These are phyloP conservation scores for Brachylomia viminalis DNA, from an alignment of 2,888 invertebrate genomes.

Conservation along the genomic window DNA sequence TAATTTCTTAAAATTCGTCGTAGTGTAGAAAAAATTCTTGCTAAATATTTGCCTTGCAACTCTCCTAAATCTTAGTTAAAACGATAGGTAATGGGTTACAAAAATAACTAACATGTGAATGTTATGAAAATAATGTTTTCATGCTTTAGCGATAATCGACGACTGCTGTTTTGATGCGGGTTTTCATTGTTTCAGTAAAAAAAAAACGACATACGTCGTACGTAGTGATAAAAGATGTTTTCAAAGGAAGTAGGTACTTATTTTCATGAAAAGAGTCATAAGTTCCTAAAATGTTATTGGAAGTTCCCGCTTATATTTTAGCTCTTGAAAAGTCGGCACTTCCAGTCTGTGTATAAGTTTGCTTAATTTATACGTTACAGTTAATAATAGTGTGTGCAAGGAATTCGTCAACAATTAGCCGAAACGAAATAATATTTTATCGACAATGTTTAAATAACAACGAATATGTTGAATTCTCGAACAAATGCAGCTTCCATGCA, in stretches of 20 bases:
- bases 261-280: neutral
- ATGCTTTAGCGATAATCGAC: conserved; percentile 27
- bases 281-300: neutral
- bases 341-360: neutral
- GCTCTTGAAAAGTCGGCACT: neutral
- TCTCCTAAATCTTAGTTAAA: neutral
- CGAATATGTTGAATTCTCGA: conserved; percentile 35
- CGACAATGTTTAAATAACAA: conserved; percentile 61
- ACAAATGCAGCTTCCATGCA: conserved; percentile 18
- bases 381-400: conserved; percentile 25
- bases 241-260: no score
- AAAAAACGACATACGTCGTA: no score
- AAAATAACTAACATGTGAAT: conserved; percentile 13
- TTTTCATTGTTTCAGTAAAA: conserved; percentile 6
- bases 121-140: conserved; percentile 25
- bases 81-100: no score
- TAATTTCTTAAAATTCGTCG: neutral
- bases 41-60: neutral
- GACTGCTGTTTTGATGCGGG: neutral
- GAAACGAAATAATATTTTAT: conserved; percentile 48
- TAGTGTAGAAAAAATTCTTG: neutral
- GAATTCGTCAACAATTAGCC: conserved; percentile 59
- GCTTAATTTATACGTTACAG: neutral
- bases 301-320: neutral
- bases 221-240: neutral